These are phyloP conservation scores for Tachina fera DNA, from an alignment of 2,888 invertebrate genomes.

Conservation along the genomic window DNA sequence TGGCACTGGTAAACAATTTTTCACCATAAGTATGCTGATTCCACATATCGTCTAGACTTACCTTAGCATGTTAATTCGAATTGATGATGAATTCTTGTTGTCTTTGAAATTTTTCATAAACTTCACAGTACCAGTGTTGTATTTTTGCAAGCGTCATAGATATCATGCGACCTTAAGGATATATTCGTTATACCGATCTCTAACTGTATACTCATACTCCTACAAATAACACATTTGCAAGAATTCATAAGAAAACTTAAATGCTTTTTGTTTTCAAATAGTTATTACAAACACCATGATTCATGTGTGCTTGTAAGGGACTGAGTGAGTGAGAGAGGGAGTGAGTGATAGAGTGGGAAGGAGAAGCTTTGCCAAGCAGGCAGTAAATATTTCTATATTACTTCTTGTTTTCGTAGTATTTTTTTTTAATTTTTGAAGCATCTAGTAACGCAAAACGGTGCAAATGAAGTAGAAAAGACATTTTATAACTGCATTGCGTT, in stretches of 20 bases:
- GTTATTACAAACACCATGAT: conserved; percentile 25
- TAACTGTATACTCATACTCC: background rate
- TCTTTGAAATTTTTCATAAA: too few species aligned
- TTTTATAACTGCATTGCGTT: conserved; percentile 64
- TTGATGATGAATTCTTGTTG: too few species aligned
- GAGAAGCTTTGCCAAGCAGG: background rate
- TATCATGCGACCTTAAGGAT: too few species aligned
- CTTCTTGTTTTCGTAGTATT: background rate
- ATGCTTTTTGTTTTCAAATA: conserved; percentile 49
- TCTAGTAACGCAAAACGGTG: conserved; percentile 50
- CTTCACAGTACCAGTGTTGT: too few species aligned
- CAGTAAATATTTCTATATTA: conserved; percentile 47
- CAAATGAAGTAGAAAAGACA: conserved; percentile 72
- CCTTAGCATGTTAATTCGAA: too few species aligned
- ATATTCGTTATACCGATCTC: too few species aligned
- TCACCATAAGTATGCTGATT: too few species aligned
- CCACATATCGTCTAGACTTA: too few species aligned
- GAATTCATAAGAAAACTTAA: conserved; percentile 39
- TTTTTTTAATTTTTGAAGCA: conserved; percentile 9
- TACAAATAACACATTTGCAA: background rate
- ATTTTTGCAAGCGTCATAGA: too few species aligned
- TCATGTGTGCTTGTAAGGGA: background rate
- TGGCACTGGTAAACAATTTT: too few species aligned
- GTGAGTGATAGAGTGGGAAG: background rate
- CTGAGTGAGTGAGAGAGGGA: background rate